A percentile compares a stretch with the other conserved stretches of the same genome.
phyloP scores from a whole-genome alignment of 2,113 vertebrate species.

The Phocoena phocoena region DNA sequence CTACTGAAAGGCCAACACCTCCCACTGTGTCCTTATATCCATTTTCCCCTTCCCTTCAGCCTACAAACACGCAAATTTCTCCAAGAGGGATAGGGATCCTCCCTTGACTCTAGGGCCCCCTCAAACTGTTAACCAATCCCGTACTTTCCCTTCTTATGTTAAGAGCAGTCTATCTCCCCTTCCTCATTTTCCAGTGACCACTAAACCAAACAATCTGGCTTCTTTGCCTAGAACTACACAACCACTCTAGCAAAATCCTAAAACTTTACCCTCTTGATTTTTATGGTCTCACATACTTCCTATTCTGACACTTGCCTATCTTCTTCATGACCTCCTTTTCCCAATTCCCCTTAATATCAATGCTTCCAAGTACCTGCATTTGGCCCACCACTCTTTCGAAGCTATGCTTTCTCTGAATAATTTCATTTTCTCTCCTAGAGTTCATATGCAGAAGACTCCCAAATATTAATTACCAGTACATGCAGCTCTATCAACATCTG shows the following conservation, averaged over 20 bases:
- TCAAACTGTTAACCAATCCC: not conserved
- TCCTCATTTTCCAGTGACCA: not conserved
- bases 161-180: not conserved
- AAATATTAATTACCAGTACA: not conserved
- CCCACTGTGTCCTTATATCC: not conserved
- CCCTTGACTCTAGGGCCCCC: not conserved
- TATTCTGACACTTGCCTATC: not conserved
- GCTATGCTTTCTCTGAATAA: not conserved
- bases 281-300: not conserved
- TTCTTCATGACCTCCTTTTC: not conserved
- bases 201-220: slow-evolving; percentile 4
- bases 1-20: not conserved
- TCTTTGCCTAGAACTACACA: not conserved
- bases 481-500: not conserved
- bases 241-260: not conserved
- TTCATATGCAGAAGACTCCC: not conserved
- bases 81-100: too few species aligned
- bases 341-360: not conserved
- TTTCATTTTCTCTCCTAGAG: not conserved
- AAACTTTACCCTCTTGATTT: not conserved
- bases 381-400: not conserved
- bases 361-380: not conserved
- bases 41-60: not conserved
- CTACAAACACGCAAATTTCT: not conserved
- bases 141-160: not conserved